A percentile compares a stretch with the other conserved stretches of the same genome.
These are phyloP conservation scores for Sisor rabdophorus DNA, from an alignment of 2,113 vertebrate genomes.

Conservation along the genomic window DNA sequence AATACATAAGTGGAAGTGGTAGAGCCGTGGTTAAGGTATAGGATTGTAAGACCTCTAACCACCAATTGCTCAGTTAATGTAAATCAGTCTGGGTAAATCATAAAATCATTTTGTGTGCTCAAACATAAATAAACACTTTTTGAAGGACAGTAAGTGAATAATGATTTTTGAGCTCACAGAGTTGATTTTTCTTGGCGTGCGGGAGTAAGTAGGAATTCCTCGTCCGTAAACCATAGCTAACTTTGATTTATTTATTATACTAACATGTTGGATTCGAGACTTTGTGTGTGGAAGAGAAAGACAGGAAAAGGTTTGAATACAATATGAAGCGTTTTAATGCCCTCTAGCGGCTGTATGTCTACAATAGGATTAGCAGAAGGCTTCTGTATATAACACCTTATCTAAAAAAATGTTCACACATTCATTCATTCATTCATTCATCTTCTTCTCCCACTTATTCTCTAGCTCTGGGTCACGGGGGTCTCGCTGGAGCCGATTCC, in stretches of 20 bases:
- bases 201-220: neutral
- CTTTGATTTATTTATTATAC: neutral
- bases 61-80: too few relatives aligned
- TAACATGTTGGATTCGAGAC: neutral
- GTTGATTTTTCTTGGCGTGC: neutral
- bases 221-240: neutral
- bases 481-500: too few relatives aligned
- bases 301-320: too few relatives aligned
- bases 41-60: too few relatives aligned
- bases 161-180: neutral
- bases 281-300: neutral
- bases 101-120: too few relatives aligned
- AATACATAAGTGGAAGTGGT: too few relatives aligned
- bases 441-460: too few relatives aligned
- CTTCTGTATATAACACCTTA: neutral
- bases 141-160: neutral
- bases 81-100: too few relatives aligned
- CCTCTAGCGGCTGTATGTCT: conserved; percentile 30
- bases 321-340: conserved; percentile 9
- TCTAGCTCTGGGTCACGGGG: too few relatives aligned
- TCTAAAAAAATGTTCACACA: neutral
- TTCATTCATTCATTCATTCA: neutral
- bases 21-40: too few relatives aligned
- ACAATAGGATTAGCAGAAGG: neutral
- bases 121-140: too few relatives aligned